A percentile compares a stretch with the other conserved stretches of the same genome.
phyloP scores from a whole-genome alignment of 2,113 vertebrate genomes.

The Struthio camelus region DNA sequence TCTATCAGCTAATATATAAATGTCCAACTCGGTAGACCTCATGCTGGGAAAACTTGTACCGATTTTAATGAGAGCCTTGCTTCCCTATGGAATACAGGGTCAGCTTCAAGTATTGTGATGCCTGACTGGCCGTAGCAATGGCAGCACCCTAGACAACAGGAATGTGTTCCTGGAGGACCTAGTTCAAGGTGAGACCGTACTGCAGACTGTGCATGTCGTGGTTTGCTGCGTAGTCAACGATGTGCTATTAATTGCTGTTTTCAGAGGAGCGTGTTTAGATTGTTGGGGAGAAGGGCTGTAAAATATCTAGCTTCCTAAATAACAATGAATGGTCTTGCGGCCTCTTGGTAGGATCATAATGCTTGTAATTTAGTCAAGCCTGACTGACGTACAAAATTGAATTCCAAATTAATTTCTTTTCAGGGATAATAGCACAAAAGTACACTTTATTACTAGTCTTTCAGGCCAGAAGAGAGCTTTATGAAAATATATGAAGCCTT shows the following conservation, averaged over 20 bases:
- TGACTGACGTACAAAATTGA: not conserved
- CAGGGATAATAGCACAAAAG: not conserved
- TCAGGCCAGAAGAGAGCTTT: not conserved
- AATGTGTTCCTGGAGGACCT: not conserved
- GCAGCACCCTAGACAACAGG: not conserved
- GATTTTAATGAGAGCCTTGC: not conserved
- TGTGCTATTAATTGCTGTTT: not conserved
- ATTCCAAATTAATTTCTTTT: not conserved
- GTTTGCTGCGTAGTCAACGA: rapidly evolving
- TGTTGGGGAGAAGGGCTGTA: not conserved
- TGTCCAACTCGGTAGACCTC: not conserved
- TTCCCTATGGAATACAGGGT: not conserved
- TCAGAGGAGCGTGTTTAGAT: not conserved
- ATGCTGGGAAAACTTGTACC: not conserved
- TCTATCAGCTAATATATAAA: not conserved
- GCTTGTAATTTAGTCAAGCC: not conserved
- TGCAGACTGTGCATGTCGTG: not conserved
- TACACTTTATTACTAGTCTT: not conserved
- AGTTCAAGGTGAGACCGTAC: not conserved
- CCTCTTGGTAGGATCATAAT: not conserved
- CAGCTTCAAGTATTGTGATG: not conserved
- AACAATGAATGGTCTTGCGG: not conserved
- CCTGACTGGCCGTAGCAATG: not conserved
- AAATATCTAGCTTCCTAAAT: not conserved
- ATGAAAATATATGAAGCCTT: not conserved